Base-by-base conservation (phyloP, 2,797 vertebrate species). In the Cyclopterus lumpus region DNA sequence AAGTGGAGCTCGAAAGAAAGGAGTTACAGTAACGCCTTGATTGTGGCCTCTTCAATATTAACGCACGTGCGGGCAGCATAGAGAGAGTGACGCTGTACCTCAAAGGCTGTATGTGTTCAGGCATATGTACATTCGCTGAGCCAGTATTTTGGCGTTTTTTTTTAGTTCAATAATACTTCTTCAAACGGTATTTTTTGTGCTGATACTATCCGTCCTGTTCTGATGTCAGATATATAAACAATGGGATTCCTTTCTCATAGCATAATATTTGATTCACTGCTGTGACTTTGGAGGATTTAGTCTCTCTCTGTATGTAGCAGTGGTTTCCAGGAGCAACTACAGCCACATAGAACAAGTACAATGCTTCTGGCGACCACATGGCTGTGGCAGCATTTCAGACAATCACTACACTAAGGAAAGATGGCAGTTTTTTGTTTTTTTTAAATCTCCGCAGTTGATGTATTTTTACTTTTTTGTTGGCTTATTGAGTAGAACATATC, bases 21-120 rank as follows among this genome's bases (percentile, higher is more conserved):
- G 80, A 88, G 91, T 93, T 93, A 91, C 81, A 92, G 88, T 90
- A 88, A 88, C 86, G 87, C 90, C 86, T 85, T 78, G 80, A 82
- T 82, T 85, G 75, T 84, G 92, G 73, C 53, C 49, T 65, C 83
- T 81, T 88, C 68, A 80, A 89, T 84, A 73, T 55, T 26, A 77
- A 76, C 78, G 71, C 57, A 51, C 75, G 60, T 74, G 73, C 42
- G 51, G 80, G 73, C 28, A 73, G 58, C 46, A 30, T 2, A 12
- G 61, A 68, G 12, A n/a, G 62, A 54, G 48, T 18, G 22, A 64
- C 67, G 58, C 46, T 72, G 54, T 57, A 22, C 40, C 63, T 79
- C 40, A 63, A 58, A 73, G 38, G 28, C 16, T 54, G 44, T 24
- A 32, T 48, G 26, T 68, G 44, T 26, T 53, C 60, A 64, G 46